phyloP scores from a whole-genome alignment of 1,140 invertebrate genomes.

The Papilio glaucus region DNA sequence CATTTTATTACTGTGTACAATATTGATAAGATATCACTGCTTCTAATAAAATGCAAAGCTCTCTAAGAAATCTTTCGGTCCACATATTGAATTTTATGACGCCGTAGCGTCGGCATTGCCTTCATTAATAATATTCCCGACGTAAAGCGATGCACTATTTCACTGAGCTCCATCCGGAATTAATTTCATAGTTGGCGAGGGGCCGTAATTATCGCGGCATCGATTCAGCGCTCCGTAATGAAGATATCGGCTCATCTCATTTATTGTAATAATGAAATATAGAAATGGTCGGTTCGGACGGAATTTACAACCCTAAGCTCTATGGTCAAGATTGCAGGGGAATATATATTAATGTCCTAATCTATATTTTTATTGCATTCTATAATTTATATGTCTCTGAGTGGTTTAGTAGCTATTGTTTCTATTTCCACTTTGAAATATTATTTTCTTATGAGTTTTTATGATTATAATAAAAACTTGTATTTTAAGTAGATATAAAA shows the following conservation, averaged over 20 bases:
- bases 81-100: constrained; percentile 11
- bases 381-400: constrained; percentile 29
- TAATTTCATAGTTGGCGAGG: constrained; percentile 58
- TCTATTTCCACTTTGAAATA: not conserved
- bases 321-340: constrained; percentile 41
- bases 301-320: constrained; percentile 50
- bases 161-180: constrained; percentile 55
- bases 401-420: not conserved
- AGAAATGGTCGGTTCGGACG: constrained; percentile 54
- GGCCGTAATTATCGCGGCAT: constrained; percentile 65
- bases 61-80: not conserved
- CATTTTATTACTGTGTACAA: not conserved
- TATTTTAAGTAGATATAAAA: constrained; percentile 3
- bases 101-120: constrained; percentile 27
- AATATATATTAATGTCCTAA: constrained; percentile 9
- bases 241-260: constrained; percentile 68
- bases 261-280: constrained; percentile 69
- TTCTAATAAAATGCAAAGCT: not conserved
- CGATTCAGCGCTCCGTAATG: constrained; percentile 66
- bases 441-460: too few species aligned
- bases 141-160: constrained; percentile 54
- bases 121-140: constrained; percentile 48
- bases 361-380: constrained; percentile 30
- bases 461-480: too few species aligned
- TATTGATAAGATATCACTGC: not conserved